These are phyloP conservation scores for Gobionotothen gibberifrons DNA, from an alignment of 2,797 vertebrate species.

Conservation along the genomic window DNA sequence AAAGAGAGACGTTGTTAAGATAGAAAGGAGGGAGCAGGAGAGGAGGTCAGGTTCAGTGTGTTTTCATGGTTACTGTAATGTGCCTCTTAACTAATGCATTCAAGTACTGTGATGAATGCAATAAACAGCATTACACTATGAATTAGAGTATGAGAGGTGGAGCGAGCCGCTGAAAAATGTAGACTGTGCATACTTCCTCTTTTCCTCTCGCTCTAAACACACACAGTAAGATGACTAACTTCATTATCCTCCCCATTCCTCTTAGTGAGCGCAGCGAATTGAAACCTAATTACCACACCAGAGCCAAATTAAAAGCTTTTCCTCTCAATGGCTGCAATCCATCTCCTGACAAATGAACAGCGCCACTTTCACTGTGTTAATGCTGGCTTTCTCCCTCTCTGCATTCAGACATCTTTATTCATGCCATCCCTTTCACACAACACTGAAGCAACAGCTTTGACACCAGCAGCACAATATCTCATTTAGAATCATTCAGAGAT, in stretches of 20 bases:
- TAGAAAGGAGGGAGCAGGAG: slow-evolving; percentile 45
- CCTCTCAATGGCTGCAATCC: slow-evolving; percentile 81
- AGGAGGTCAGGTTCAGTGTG: slow-evolving; percentile 86
- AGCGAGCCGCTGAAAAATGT: slow-evolving; percentile 63
- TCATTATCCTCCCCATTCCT: slow-evolving; percentile 81
- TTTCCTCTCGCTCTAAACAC: slow-evolving; percentile 61
- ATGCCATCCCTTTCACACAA: slow-evolving; percentile 58
- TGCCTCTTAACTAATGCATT: slow-evolving; percentile 91
- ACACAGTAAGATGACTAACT: slow-evolving; percentile 79
- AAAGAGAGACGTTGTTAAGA: slow-evolving; percentile 62
- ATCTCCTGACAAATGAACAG: slow-evolving; percentile 82
- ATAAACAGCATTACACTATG: slow-evolving; percentile 84
- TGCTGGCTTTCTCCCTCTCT: slow-evolving; percentile 37
- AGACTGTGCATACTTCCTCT: slow-evolving; percentile 59
- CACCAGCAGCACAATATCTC: slow-evolving; percentile 51
- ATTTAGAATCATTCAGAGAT: slow-evolving; percentile 33
- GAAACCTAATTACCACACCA: slow-evolving; percentile 84
- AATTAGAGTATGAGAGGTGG: slow-evolving; percentile 70
- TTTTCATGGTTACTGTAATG: slow-evolving; percentile 95
- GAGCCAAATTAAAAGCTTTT: slow-evolving; percentile 85
- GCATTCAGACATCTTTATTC: slow-evolving; percentile 69
- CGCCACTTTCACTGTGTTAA: slow-evolving; percentile 65
- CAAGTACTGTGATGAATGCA: slow-evolving; percentile 80
- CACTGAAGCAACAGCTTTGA: slow-evolving; percentile 55
- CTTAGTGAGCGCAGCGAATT: slow-evolving; percentile 78